Evolutionary conservation across 2,113 vertebrate species (phyloP).

Genomic region (Esox niger): DNA sequence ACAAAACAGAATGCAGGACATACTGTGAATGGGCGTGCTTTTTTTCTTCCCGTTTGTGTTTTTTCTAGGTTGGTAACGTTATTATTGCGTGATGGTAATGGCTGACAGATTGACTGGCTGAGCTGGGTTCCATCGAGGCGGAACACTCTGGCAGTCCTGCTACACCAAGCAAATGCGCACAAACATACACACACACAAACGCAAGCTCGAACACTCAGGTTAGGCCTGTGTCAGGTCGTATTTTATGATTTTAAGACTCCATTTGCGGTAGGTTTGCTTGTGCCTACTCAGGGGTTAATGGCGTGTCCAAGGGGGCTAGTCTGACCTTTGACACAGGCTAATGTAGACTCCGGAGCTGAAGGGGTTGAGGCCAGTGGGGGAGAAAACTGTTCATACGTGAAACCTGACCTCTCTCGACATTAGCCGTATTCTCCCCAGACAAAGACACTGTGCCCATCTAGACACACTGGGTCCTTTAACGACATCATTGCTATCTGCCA

Average conservation of each 20-base stretch:
- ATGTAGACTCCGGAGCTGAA: constrained; percentile 36
- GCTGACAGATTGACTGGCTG: constrained; percentile 9
- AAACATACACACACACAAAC: constrained; percentile 13
- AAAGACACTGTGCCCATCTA: not conserved
- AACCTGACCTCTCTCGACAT: constrained; percentile 40
- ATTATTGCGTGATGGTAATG: constrained; percentile 10
- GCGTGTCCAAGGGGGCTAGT: constrained; percentile 36
- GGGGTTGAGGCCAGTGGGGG: constrained; percentile 36
- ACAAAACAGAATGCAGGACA: constrained; percentile 40
- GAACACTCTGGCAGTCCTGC: not conserved
- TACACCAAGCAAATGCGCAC: not conserved
- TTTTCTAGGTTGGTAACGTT: not conserved
- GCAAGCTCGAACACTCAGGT: not conserved
- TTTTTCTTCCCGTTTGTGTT: constrained; percentile 39
- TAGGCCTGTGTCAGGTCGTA: not conserved
- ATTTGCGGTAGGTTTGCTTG: constrained; percentile 27
- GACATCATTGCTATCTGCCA: not conserved
- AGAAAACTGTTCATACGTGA: constrained; percentile 56
- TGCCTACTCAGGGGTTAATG: constrained; percentile 44
- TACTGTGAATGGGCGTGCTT: constrained; percentile 46
- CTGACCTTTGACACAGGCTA: constrained; percentile 46
- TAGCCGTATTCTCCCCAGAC: not conserved
- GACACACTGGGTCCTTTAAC: not conserved
- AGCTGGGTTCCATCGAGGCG: not conserved
- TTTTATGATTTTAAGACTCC: constrained; percentile 27